These are phyloP conservation scores for Odiellus spinosus DNA, from an alignment of 2,888 invertebrate genomes.

Conservation along the genomic window DNA sequence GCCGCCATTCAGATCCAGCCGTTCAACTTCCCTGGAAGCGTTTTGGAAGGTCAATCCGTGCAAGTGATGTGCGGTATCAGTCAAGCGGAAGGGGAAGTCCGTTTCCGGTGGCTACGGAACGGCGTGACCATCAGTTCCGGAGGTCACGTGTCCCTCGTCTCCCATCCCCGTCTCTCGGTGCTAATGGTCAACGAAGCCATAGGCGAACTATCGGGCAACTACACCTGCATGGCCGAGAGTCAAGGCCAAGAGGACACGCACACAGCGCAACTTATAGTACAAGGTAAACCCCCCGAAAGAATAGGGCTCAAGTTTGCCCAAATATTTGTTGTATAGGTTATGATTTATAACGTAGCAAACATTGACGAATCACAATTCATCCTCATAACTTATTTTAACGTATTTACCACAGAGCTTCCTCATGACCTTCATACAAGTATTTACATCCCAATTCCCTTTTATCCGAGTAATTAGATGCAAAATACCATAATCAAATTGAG, in stretches of 20 bases:
- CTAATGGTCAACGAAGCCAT: conserved; percentile 9
- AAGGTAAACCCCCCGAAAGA: too few relatives aligned
- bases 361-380: too few relatives aligned
- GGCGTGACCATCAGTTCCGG: background rate
- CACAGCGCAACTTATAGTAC: conserved; percentile 7
- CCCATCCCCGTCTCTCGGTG: conserved; percentile 1
- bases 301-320: too few relatives aligned
- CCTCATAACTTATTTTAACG: too few relatives aligned
- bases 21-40: conserved; percentile 10
- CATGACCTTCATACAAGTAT: too few relatives aligned
- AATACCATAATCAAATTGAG: too few relatives aligned
- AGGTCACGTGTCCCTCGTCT: conserved; percentile 4
- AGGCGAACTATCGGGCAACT: conserved; percentile 3
- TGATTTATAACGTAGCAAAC: too few relatives aligned
- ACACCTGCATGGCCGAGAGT: conserved; percentile 4
- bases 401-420: too few relatives aligned
- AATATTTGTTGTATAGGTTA: too few relatives aligned
- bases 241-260: conserved; percentile 6
- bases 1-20: conserved; percentile 8
- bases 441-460: too few relatives aligned
- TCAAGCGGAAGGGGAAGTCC: conserved; percentile 7
- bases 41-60: conserved; percentile 9
- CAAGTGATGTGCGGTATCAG: conserved; percentile 11
- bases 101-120: conserved; percentile 11
- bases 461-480: too few relatives aligned